Base-by-base conservation (phyloP, 2,888 invertebrate species). In the Dicyrtomina minuta region DNA sequence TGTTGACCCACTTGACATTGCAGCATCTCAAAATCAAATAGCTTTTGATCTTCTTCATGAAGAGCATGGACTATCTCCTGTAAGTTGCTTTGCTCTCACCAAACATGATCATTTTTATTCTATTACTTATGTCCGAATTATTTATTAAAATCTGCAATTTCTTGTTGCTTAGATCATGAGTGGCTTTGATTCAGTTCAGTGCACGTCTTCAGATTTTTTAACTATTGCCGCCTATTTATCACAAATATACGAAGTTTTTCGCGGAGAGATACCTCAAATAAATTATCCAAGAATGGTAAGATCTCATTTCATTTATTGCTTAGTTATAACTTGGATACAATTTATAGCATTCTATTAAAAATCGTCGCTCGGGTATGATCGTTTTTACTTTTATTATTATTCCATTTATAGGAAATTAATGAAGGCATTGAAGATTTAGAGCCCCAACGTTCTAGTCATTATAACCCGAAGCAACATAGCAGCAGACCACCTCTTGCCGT, bases 181-280 rank as follows among this genome's bases (percentile, higher is more conserved):
- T 6, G 88, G 91, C 0, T 87, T 87, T 78, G 93, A 94, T 79
- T 89, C 90, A 82, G 86, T 87, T 5, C 85, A 87, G 61, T 88
- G 86, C 78, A 86, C 89, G 74, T 85, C 87, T 26, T 87, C 90
- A 0, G 92, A 93, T 80, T 88, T 88, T 74, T 83, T 88, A 58
- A 87, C 88, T 49, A 87, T 93, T 83, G 87, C 93, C 20, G 88
- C 90, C 65, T 96, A 96, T 81, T 84, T 96, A 72, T 88, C 91
- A 60, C 91, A 93, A 82, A 89, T 96, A 73, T 95, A 95, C 83
- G 89, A 91, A 81, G 88, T 89, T 66, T 96, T 96, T 84, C 89
- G 93, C 79, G 92, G 94, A 56, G 94, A 96, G 83, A 92, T 94
- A 79, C 94, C 95, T 6, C 88, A 90, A 79, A 86, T 90, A 70